Base-by-base conservation (phyloP, 2,113 vertebrate genomes). In the Grammatotria lemairii region DNA sequence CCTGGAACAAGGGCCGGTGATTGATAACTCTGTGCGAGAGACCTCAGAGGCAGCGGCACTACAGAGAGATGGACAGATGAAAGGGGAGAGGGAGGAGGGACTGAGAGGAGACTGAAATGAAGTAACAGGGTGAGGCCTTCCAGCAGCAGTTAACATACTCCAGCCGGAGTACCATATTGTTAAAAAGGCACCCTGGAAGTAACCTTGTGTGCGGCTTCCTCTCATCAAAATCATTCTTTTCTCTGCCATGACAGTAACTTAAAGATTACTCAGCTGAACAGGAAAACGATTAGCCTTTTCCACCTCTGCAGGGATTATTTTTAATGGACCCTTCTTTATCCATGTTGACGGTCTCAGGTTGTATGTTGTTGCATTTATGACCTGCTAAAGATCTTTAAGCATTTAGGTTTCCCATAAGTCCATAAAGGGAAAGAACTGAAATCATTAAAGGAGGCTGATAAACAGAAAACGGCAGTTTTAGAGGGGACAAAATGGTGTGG, bases 1-100 rank as follows among this genome's bases (percentile, higher is more conserved):
- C 78, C 87, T 88, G 93, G 91, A 89, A 87, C 58, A 79, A 58
- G 49, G 87, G 84, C 87, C 16, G 4, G 75, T 92, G 92, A 92
- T 93, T 93, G 92, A 93, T 95, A 91, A 92, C 81, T 87, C 14
- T 80, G 58, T 91, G 88, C 49, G 78, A 90, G 89, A 89, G 82
- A 89, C 86, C 89, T 91, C 86, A 84, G 91, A 91, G 93, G 90
- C 85, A 84, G 86, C 88, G 81, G 88, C 81, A 23, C 90, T 63
- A 82, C 92, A 84, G 80, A 88, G 84, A 90, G 92, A 93, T 84
- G 92, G 93, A 92, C 90, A 87, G 86, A 90, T 92, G 91, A 91
- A 89, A 90, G 87, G 90, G 82, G 40, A 75, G 80, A 80, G 91
- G 91, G 86, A 91, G 90, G 86, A 87, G 83, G 78, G 81, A 55